A percentile compares a stretch with the other conserved stretches of the same genome.
These are phyloP conservation scores for Entomobrya proxima DNA, from an alignment of 2,888 invertebrate genomes.

Conservation along the genomic window DNA sequence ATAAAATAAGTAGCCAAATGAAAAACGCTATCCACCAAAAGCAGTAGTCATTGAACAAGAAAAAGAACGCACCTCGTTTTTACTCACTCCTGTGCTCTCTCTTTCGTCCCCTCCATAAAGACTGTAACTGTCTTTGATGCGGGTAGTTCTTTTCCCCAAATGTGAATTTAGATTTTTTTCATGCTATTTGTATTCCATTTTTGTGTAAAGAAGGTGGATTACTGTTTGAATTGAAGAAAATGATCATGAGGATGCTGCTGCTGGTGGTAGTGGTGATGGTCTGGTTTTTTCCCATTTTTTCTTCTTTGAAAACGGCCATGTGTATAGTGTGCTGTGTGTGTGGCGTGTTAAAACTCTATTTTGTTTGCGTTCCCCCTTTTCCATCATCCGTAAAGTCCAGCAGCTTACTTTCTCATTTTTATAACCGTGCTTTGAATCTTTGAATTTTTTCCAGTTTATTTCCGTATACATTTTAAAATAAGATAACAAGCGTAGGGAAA, in stretches of 20 bases:
- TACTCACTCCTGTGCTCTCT: too few relatives aligned
- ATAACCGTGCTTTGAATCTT: constrained; percentile 56
- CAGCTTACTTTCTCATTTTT: constrained; percentile 74
- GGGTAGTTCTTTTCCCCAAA: background rate
- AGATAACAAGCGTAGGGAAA: background rate
- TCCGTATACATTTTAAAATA: background rate
- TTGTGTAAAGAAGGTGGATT: background rate
- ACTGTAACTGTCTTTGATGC: too few relatives aligned
- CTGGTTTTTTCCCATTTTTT: too few relatives aligned
- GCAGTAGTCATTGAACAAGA: background rate
- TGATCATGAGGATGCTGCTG: background rate
- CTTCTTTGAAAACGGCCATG: too few relatives aligned
- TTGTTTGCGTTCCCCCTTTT: background rate
- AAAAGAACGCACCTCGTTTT: background rate
- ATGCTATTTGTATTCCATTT: background rate
- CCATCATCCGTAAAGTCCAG: constrained; percentile 73
- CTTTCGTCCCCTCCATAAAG: too few relatives aligned
- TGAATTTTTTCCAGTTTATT: constrained; percentile 1
- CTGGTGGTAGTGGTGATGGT: too few relatives aligned
- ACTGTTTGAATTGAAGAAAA: background rate
- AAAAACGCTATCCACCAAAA: background rate
- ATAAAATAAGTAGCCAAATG: background rate
- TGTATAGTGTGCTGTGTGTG: too few relatives aligned
- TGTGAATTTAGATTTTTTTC: background rate
- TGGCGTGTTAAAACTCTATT: too few relatives aligned